Evolutionary conservation across 2,113 vertebrate species (phyloP), one percentile per base, ranked within the genome.

Genomic region (Oxyruncus cristatus): DNA sequence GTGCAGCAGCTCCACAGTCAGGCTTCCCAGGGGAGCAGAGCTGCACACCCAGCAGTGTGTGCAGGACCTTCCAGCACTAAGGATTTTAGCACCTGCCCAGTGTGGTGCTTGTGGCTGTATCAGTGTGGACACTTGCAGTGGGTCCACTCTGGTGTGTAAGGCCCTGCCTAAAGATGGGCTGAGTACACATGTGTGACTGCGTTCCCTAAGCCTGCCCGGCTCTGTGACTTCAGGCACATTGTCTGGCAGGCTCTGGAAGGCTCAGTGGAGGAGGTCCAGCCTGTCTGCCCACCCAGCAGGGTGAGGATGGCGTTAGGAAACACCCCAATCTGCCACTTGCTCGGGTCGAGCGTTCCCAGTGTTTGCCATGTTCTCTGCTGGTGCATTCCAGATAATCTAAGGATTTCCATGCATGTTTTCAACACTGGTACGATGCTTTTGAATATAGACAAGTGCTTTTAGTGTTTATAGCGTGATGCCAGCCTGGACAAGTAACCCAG

Each of bases 111-210:
- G 71, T 19, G 12, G 71, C 52, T 13, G 14, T 12, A 1, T 11
- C 2, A 11, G 18, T 8, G 28, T 6, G 35, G 26, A 2, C 4
- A 1, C 2, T n/a, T 4, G 0, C 8, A 3, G 1, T 22, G 42
- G 5, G 26, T 11, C 35, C 21, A 0, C 0, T 1, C 12, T 2
- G 0, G 1, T 11, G 15, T 1, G 49, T 2, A 8, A 7, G 14
- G 62, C 58, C 23, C 35, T 59, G 47, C 66, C 61, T 7, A 0
- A 14, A 41, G 79, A 8, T 1, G 58, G 19, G 50, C 32, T 2
- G 1, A 12, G 2, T 1, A 0, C 20, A 1, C 11, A 0, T 0
- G 18, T 2, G 59, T 2, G 20, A 4, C 30, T 39, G 77, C 53
- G 23, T 9, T 5, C 16, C 21, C 46, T 11, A 4, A n/a, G 83